Base-by-base conservation (phyloP, 2,888 invertebrate species). In the Desoria tigrina region DNA sequence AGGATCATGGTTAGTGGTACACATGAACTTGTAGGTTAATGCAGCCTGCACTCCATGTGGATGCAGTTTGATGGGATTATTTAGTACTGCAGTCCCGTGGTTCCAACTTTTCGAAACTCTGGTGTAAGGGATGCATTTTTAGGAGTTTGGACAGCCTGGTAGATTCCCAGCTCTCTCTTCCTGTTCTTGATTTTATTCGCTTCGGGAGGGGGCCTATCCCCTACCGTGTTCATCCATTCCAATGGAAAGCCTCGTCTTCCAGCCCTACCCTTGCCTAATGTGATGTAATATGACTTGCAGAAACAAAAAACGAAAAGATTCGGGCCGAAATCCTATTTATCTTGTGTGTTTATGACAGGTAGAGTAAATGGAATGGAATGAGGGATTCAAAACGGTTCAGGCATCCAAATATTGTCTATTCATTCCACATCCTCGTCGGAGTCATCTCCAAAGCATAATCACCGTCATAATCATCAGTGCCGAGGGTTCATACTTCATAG, bases 151-250 rank as follows among this genome's bases (percentile, higher is more conserved):
- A 28, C 55, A 55, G 16, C 55, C 57, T 42, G 37, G 60, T 51
- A 26, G 32, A 37, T 61, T 51, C 61, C 51, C 53, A 54, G 54
- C 11, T 27, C 16, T 27, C 16, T 69, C 72, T 71, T 76, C 74
- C 76, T 74, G 73, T 73, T 74, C 72, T 76, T 76, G 74, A 76
- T 76, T 76, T 76, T 76, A 76, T 74, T 76, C 76, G 76, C 76
- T 74, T 74, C 69, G 42, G 72, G 72, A 74, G 76, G 76, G 76
- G 76, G 73, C 66, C 58, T 14, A 70, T 68, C 71, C 72, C 74
- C 72, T 68, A 68, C 56, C 56, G 74, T 67, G 75, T 71, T 67
- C 69, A 23, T 72, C 73, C 69, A 71, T 69, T 69, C 67, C 73
- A 63, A 65, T 68, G 71, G 67, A 72, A 71, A 73, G 69, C 67